Base-by-base conservation (phyloP, 2,888 invertebrate genomes). In the Eulithis testata region DNA sequence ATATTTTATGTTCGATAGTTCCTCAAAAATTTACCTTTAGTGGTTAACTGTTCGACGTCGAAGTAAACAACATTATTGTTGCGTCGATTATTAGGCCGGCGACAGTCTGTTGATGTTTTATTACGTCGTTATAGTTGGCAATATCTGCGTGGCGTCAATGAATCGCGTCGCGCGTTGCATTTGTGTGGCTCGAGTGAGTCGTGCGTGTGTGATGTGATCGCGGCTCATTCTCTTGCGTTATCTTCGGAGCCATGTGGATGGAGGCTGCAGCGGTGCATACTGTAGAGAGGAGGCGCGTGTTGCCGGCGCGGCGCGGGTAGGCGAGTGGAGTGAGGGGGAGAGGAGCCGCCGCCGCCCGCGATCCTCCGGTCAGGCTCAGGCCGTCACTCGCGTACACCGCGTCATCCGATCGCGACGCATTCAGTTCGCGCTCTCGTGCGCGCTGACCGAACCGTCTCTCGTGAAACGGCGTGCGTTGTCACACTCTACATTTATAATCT, bases 181-280 rank as follows among this genome's bases (percentile, higher is more conserved):
- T 75, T 75, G 76, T 79, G 80, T 81, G 79, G 80, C 78, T 80
- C 76, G 66, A 73, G 75, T 78, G 77, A 76, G 73, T 80, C 71
- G 71, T 77, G 81, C 72, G 72, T 76, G 81, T 80, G 77, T 79
- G 81, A 80, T 80, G 77, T 79, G 79, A 80, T 77, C 80, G 82
- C 77, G 78, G 75, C 76, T 74, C 75, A 71, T 66, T 72, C 75
- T 77, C 76, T 67, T 73, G 73, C 73, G 81, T 86, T 85, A 88
- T 88, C 88, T 55, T 68, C 76, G 76, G 81, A 84, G 85, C 87
- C 88, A 87, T 88, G 88, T 84, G 90, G 88, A 89, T 84, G 90
- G 88, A 89, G 88, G 88, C 88, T 87, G 76, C 72, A 73, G 77
- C 86, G 84, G 84, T 86, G 90, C 90, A 87, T 88, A 84, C 73